Conservation (phyloP, 2,797 vertebrate species). For the Acanthis flammea region DNA sequence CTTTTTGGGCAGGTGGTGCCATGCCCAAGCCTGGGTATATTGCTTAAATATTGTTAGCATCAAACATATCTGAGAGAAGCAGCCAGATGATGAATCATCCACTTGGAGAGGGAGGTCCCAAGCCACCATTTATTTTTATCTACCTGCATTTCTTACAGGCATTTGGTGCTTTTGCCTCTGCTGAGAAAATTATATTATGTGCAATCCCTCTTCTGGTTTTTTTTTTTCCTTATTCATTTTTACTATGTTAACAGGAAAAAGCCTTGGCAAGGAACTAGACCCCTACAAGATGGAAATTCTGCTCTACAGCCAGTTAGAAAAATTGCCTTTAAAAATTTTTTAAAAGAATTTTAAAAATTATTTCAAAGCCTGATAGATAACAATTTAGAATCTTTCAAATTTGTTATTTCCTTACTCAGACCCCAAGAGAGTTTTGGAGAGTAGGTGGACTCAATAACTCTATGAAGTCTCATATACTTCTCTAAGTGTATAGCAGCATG, state of each 20-base stretch:
- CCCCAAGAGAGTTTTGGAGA: background rate
- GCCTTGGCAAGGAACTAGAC: background rate
- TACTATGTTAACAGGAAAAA: background rate
- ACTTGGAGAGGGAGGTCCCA: background rate
- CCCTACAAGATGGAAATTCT: background rate
- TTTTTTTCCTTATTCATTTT: background rate
- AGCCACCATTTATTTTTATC: constrained; percentile 7
- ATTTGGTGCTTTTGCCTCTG: background rate
- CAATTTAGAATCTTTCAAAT: background rate
- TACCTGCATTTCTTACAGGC: background rate
- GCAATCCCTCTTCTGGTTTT: background rate
- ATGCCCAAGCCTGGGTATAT: background rate
- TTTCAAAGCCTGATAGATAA: background rate
- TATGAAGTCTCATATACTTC: background rate
- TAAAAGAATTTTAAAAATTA: background rate
- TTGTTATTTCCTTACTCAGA: background rate
- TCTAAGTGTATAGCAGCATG: background rate
- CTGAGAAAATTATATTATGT: background rate
- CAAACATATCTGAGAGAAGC: background rate
- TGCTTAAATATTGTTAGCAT: background rate
- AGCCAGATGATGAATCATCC: background rate
- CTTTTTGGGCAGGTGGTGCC: background rate
- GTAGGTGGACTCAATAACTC: background rate
- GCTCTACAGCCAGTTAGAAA: background rate
- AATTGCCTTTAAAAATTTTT: background rate